Conservation (phyloP, 2,797 vertebrate species). For the Sorex maritimensis region DNA sequence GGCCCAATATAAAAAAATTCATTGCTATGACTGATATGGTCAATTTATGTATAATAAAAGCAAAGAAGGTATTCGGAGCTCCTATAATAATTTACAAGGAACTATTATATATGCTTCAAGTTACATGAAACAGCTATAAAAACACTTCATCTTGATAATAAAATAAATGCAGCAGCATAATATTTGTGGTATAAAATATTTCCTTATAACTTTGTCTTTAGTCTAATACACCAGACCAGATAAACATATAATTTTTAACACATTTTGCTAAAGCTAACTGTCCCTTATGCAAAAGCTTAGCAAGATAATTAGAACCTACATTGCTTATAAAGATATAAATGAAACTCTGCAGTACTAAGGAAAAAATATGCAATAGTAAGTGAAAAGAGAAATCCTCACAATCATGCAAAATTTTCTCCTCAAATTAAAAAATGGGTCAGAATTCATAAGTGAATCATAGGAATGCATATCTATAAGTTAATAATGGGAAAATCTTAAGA, state of each 20-base stretch:
- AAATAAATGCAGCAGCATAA: constrained; percentile 64
- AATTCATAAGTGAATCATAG: constrained; percentile 52
- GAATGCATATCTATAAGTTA: background rate
- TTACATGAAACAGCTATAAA: constrained; percentile 46
- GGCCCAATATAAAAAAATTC: constrained; percentile 63
- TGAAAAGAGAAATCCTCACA: background rate
- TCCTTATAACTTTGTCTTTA: constrained; percentile 9
- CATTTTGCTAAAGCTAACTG: constrained; percentile 59
- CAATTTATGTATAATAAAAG: constrained; percentile 69
- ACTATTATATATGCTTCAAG: constrained; percentile 50
- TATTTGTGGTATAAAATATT: constrained; percentile 46
- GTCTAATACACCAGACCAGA: background rate
- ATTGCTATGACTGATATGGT: constrained; percentile 54
- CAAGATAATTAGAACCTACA: constrained; percentile 39
- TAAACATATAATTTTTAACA: constrained; percentile 9
- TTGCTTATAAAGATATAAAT: constrained; percentile 13
- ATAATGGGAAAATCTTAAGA: background rate
- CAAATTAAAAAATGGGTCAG: background rate
- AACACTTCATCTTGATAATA: constrained; percentile 65
- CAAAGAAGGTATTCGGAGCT: constrained; percentile 40
- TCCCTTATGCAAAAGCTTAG: constrained; percentile 5
- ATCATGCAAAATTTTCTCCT: background rate
- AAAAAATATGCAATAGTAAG: background rate
- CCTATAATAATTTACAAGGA: constrained; percentile 59
- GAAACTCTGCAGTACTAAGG: constrained; percentile 49